Evolutionary conservation across 2,888 invertebrate genomes (phyloP).

Genomic region (Podotricha telesiphe): DNA sequence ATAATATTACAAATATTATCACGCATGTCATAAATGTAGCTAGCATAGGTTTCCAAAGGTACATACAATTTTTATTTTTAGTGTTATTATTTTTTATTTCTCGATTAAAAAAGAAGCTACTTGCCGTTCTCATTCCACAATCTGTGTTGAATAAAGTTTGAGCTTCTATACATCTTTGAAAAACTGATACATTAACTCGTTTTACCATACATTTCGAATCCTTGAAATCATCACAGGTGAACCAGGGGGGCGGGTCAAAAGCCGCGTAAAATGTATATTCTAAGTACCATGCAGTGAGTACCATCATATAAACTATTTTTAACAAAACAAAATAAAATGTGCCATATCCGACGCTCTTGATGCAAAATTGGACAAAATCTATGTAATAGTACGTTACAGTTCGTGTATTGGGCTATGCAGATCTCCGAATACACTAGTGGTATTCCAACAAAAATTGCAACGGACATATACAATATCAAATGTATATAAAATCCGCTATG

Average conservation of each 20-base stretch:
- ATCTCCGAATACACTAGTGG: conserved; percentile 74
- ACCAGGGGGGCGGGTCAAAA: conserved; percentile 70
- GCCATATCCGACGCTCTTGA: conserved; percentile 63
- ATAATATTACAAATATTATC: conserved; percentile 59
- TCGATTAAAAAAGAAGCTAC: conserved; percentile 65
- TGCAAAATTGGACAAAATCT: conserved; percentile 71
- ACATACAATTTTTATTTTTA: conserved; percentile 49
- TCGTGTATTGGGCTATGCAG: conserved; percentile 72
- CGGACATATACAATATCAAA: conserved; percentile 52
- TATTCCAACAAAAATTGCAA: conserved; percentile 66
- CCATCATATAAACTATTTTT: conserved; percentile 61
- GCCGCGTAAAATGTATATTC: conserved; percentile 66
- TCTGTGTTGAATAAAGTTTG: conserved; percentile 64
- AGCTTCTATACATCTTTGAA: conserved; percentile 73
- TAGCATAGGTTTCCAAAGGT: conserved; percentile 61
- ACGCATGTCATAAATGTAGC: conserved; percentile 52
- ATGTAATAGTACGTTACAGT: conserved; percentile 63
- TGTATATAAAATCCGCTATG: conserved; percentile 64
- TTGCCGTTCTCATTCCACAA: conserved; percentile 72
- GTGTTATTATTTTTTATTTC: conserved; percentile 67
- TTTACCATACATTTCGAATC: conserved; percentile 71
- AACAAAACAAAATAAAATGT: conserved; percentile 59
- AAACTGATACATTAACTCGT: conserved; percentile 64
- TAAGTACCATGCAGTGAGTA: conserved; percentile 67
- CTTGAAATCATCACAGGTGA: conserved; percentile 63